Evolutionary conservation across 2,797 vertebrate species (phyloP).

Genomic region (Anas capensis): DNA sequence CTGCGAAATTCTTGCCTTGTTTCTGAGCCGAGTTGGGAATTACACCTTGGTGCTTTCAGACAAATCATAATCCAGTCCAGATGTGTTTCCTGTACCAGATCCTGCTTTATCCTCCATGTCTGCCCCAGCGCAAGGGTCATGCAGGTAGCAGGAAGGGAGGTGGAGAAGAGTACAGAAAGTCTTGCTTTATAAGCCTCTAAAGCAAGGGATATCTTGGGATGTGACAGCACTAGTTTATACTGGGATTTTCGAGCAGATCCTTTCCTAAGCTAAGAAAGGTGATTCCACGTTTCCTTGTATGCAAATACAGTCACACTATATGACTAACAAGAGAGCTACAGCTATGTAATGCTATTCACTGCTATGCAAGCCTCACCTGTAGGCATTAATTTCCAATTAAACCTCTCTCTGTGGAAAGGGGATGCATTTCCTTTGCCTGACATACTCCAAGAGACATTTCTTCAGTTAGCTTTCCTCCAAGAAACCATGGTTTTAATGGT

Average conservation of each 20-base stretch:
- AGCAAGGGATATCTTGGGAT: not conserved
- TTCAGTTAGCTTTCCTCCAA: not conserved
- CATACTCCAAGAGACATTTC: not conserved
- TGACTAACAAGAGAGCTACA: not conserved
- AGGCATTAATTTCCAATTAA: not conserved
- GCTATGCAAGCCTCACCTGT: not conserved
- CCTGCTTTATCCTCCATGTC: not conserved
- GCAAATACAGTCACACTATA: no score
- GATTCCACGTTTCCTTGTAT: not conserved
- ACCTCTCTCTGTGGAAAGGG: not conserved
- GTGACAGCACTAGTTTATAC: not conserved
- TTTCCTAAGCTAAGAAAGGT: not conserved
- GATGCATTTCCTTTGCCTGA: not conserved
- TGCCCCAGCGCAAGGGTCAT: not conserved
- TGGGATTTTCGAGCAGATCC: not conserved
- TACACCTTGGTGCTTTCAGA: not conserved
- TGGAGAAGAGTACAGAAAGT: not conserved
- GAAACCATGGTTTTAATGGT: not conserved
- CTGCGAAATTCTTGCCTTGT: not conserved
- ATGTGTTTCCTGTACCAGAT: not conserved
- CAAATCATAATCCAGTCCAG: not conserved
- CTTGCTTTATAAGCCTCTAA: not conserved
- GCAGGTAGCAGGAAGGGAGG: not conserved
- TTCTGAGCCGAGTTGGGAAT: not conserved
- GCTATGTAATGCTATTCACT: not conserved